Conservation (phyloP, 1,140 invertebrate genomes). For the Halesus radiatus region DNA sequence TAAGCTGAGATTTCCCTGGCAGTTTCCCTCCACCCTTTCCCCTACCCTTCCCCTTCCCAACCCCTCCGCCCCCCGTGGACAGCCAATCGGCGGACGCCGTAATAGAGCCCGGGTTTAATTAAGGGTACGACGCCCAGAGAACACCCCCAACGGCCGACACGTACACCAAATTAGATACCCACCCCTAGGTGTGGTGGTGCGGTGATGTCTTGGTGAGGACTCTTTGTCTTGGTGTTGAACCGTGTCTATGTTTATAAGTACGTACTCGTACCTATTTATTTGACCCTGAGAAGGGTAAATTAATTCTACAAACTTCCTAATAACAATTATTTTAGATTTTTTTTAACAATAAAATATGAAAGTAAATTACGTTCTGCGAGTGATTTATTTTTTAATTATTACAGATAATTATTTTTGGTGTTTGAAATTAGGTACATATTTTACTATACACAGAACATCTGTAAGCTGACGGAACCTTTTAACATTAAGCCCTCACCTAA, state of each 20-base stretch:
- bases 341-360: too few relatives aligned
- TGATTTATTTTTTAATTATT: too few relatives aligned
- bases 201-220: neutral
- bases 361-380: too few relatives aligned
- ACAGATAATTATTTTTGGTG: too few relatives aligned
- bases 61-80: constrained; percentile 9
- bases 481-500: too few relatives aligned
- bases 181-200: constrained; percentile 2
- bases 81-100: constrained; percentile 51
- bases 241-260: neutral
- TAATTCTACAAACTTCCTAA: too few relatives aligned
- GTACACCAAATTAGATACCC: constrained; percentile 33
- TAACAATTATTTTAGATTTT: too few relatives aligned
- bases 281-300: too few relatives aligned
- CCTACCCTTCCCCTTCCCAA: constrained; percentile 4
- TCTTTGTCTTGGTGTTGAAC: neutral
- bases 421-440: too few relatives aligned
- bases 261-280: too few relatives aligned
- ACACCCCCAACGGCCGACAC: constrained; percentile 13
- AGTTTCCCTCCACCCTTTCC: constrained; percentile 15
- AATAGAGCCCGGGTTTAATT: constrained; percentile 56
- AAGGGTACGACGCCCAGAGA: constrained; percentile 55
- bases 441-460: too few relatives aligned
- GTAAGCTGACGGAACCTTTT: too few relatives aligned
- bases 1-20: constrained; percentile 49